phyloP scores from a whole-genome alignment of 2,888 invertebrate genomes.

The Polylopha cassiicola region DNA sequence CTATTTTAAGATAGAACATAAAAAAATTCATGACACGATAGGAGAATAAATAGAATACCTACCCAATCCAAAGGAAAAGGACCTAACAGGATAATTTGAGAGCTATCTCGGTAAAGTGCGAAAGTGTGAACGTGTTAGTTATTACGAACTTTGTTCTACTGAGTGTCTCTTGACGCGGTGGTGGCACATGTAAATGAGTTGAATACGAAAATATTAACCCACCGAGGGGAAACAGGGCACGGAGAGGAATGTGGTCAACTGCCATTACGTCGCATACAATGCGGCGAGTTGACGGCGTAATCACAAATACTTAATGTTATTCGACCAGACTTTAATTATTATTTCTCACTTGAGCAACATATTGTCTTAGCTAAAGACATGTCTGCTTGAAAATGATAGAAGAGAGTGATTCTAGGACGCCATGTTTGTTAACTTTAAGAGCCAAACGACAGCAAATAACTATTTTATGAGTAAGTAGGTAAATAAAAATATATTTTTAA shows the following conservation, averaged over 20 bases:
- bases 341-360: too few relatives aligned
- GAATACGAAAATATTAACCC: constrained; percentile 50
- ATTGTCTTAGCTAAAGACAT: too few relatives aligned
- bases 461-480: too few relatives aligned
- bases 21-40: too few relatives aligned
- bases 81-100: background rate
- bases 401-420: too few relatives aligned
- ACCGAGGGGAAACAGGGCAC: constrained; percentile 20
- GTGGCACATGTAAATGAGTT: constrained; percentile 45
- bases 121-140: constrained; percentile 26
- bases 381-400: too few relatives aligned
- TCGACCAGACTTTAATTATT: background rate
- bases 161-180: constrained; percentile 37
- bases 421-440: too few relatives aligned
- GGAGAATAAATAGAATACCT: background rate
- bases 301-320: background rate
- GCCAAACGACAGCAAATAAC: too few relatives aligned
- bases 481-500: too few relatives aligned
- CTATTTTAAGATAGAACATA: too few relatives aligned
- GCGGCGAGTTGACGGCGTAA: background rate
- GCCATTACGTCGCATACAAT: constrained; percentile 1
- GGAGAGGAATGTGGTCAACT: constrained; percentile 16
- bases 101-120: constrained; percentile 8
- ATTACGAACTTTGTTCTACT: constrained; percentile 36
- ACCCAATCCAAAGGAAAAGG: background rate